phyloP scores from a whole-genome alignment of 2,888 invertebrate species.

The Platycnemis pennipes region DNA sequence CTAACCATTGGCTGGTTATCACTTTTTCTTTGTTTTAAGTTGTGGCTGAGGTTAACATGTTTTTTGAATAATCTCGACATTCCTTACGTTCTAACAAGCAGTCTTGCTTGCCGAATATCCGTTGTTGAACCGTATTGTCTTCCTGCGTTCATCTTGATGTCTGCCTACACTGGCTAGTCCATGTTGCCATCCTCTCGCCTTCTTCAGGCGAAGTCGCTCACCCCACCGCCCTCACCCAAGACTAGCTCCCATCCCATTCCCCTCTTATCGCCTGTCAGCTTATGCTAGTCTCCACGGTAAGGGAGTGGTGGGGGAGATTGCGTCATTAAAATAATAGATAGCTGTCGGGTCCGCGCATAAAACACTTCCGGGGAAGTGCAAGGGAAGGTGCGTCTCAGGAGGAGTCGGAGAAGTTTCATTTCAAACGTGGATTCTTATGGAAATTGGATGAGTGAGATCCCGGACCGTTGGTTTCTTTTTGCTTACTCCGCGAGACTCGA shows the following conservation, averaged over 20 bases:
- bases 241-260: not conserved
- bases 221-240: not conserved
- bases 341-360: constrained; percentile 18
- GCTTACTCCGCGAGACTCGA: not conserved
- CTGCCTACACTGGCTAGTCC: not conserved
- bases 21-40: too few species aligned
- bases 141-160: not conserved
- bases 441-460: not conserved
- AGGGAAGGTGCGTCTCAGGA: not conserved
- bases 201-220: too few species aligned
- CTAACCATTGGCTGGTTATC: too few species aligned
- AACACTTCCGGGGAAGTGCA: constrained; percentile 23
- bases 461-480: not conserved
- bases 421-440: not conserved
- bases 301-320: constrained; percentile 43
- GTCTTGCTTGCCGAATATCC: not conserved
- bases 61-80: too few species aligned
- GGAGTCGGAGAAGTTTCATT: not conserved
- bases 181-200: not conserved
- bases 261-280: constrained; percentile 43
- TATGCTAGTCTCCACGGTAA: not conserved
- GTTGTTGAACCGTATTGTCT: not conserved
- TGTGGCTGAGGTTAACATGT: too few species aligned
- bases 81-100: too few species aligned
- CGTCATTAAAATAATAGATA: constrained; percentile 55